Evolutionary conservation across 37 sponge, comb jelly and placozoan species (phyloP).

Genomic region (Halisarca cf. caerulea): DNA sequence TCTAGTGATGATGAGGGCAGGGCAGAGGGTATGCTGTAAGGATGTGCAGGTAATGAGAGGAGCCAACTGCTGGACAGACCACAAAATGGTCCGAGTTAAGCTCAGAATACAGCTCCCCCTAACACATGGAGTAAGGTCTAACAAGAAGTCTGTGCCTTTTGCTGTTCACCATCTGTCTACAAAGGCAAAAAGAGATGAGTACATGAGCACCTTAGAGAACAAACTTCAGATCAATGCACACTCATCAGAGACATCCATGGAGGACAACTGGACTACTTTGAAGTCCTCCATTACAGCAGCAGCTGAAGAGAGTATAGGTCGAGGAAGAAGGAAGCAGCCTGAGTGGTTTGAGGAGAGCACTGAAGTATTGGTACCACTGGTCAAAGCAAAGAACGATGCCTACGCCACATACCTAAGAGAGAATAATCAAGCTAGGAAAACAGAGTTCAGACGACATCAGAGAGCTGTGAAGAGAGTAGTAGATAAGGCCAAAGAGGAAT

Average conservation of each 20-base stretch:
- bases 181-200: constrained; percentile 16
- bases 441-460: constrained; percentile 21
- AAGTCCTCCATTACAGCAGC: not conserved
- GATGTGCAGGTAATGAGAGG: too few relatives aligned
- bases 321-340: constrained; percentile 7
- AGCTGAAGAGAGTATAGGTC: not conserved
- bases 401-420: not conserved
- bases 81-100: constrained; percentile 36
- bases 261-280: not conserved
- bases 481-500: constrained; percentile 17
- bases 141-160: not conserved
- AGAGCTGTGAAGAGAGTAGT: constrained; percentile 21
- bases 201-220: not conserved
- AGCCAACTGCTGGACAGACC: too few relatives aligned
- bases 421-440: not conserved
- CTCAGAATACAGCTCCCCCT: not conserved
- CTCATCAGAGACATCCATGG: constrained; percentile 10
- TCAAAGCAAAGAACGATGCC: not conserved
- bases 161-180: constrained; percentile 10
- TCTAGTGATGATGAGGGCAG: constrained; percentile 24
- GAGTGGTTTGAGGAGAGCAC: not conserved
- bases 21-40: not conserved
- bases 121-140: not conserved
- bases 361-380: not conserved
- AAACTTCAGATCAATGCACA: constrained; percentile 3